phyloP scores from a whole-genome alignment of 2,888 invertebrate genomes.

The Crioceris asparagi region DNA sequence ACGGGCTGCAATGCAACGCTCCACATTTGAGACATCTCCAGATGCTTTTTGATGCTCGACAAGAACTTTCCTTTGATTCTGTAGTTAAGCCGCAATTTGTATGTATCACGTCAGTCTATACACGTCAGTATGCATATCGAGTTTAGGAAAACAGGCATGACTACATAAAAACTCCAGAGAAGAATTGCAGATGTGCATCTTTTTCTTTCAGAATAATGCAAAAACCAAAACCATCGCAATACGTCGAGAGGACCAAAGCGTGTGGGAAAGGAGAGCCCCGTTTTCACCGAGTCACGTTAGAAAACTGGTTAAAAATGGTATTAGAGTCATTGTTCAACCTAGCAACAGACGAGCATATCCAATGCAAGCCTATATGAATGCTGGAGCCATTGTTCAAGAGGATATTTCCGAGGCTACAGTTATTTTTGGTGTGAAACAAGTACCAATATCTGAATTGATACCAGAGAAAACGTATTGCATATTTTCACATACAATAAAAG shows the following conservation, averaged over 20 bases:
- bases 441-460: slow-evolving; percentile 79
- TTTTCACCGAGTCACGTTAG: slow-evolving; percentile 87
- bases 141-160: too few relatives aligned
- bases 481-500: slow-evolving; percentile 99
- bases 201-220: slow-evolving; percentile 19
- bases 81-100: too few relatives aligned
- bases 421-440: slow-evolving; percentile 94
- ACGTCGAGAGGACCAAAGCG: slow-evolving; percentile 84
- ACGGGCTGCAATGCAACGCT: too few relatives aligned
- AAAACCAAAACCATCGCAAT: slow-evolving; percentile 64
- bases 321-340: slow-evolving; percentile 95
- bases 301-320: slow-evolving; percentile 73
- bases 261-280: slow-evolving; percentile 93
- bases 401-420: slow-evolving; percentile 94
- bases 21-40: too few relatives aligned
- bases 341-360: slow-evolving; percentile 97
- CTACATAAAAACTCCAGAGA: too few relatives aligned
- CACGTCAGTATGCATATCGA: too few relatives aligned
- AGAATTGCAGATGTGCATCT: too few relatives aligned
- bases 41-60: too few relatives aligned
- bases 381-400: slow-evolving; percentile 89
- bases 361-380: slow-evolving; percentile 87
- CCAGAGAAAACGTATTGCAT: slow-evolving; percentile 97
- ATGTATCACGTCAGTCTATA: too few relatives aligned
- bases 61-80: too few relatives aligned